Conservation (phyloP, 2,797 vertebrate species). For the Diglossa cyanea region DNA sequence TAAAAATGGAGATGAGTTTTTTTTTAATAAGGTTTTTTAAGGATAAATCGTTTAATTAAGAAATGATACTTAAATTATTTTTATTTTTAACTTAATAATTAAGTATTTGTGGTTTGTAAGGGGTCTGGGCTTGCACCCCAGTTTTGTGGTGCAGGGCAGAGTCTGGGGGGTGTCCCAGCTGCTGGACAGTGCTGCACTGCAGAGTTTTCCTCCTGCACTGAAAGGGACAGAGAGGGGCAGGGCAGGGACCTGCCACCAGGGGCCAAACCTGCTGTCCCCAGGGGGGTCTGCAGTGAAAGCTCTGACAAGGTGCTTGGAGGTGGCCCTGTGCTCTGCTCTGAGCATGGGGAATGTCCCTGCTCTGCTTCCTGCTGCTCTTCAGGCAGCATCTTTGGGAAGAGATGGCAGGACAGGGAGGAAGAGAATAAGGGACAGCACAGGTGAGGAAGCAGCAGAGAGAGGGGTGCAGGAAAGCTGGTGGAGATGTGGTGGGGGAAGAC, state of each 20-base stretch:
- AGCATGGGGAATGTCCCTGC: neutral
- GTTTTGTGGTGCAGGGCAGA: neutral
- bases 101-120: neutral
- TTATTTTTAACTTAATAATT: neutral
- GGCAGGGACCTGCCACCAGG: neutral
- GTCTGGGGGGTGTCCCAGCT: neutral
- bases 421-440: neutral
- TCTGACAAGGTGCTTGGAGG: neutral
- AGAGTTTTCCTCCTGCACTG: fast-evolving
- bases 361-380: neutral
- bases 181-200: neutral
- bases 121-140: neutral
- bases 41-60: neutral
- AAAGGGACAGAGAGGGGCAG: neutral
- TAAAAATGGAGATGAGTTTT: neutral
- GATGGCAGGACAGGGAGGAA: neutral
- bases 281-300: neutral
- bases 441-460: neutral
- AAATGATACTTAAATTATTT: neutral
- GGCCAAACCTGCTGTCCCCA: neutral
- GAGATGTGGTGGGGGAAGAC: neutral
- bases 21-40: neutral
- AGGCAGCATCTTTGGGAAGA: neutral
- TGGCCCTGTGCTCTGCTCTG: neutral
- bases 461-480: neutral